Evolutionary conservation across 2,797 vertebrate species (phyloP), one percentile per base, ranked within the genome.

Genomic region (Girardinus metallicus): DNA sequence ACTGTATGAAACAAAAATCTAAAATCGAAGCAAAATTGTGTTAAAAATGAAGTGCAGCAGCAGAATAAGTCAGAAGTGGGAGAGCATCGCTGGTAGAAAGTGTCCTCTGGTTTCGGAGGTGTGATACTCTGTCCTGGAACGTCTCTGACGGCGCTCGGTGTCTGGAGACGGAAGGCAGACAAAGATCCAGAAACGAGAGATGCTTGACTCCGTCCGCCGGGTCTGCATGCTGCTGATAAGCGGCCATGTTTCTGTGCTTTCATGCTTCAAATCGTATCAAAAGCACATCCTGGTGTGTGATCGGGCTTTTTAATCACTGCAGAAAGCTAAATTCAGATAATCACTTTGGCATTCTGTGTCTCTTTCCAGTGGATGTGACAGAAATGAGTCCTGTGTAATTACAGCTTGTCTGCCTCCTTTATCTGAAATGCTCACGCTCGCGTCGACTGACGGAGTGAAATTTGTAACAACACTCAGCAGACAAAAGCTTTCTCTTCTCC

Each of bases 381-480:
- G 13, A 49, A 31, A 55, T 34, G 41, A 74, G 46, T 55, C 75
- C 57, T 79, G 78, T 70, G 5, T 0, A 82, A 86, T 84, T 73
- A 60, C 74, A 41, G 53, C 80, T 11, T 53, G 80, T 85, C 76
- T 62, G 7, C 29, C 43, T 80, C 83, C 74, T 79, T 5, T 76
- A 80, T 88, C 47, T 26, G 34, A 5, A 21, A 53, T 0, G 8
- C 75, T 73, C 34, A 73, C 46, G 39, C 21, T 82, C 78, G 9
- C 34, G 18, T 44, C 47, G 44, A 39, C 3, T 36, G 85, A 85
- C 41, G 64, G 73, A 36, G 23, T 1, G 26, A n/a, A 77, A 66
- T 81, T 29, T 70, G 78, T 53, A 46, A 75, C 51, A 76, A 74
- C 81, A 75, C 70, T 73, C 60, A 74, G 62, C 57, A 5, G 41